Evolutionary conservation across 2,113 vertebrate genomes (phyloP), one percentile per base, ranked within the genome.

Genomic region (Psittacula cyanocephala): DNA sequence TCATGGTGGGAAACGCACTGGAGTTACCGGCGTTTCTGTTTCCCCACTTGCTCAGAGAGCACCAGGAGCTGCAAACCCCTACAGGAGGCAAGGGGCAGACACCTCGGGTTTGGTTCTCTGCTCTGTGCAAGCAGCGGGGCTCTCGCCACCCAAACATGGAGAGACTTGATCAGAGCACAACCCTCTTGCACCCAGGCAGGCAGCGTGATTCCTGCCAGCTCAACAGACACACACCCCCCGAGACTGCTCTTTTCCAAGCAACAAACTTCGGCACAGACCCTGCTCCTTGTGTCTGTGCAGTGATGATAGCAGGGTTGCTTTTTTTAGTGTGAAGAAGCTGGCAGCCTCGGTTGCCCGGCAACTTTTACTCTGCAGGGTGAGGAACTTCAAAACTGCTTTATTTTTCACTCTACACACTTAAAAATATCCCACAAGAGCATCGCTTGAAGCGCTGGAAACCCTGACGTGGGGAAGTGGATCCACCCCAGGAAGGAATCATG

Each of bases 331-430:
- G 62, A 46, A 46, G 81, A 39, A 81, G 43, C 1, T 60, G 68
- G 67, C 78, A 95, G 89, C 62, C 74, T 23, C 33, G 25, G 93
- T 91, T 97, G 80, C 91, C 86, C 47, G 47, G 86, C 88, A 94
- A 94, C 97, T 63, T 43, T 20, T 46, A 80, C 81, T 89, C 95
- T 9, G 27, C 79, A 85, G 80, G 5, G 16, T 35, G 49, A 89
- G 71, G 53, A 85, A 87, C 86, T 95, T 87, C 2, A 76, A 67
- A 78, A 57, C n/a, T 6, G 17, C 49, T 31, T 25, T 37, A 25
- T 65, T 69, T 88, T 72, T 71, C 5, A 62, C 9, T 62, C 60
- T 13, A 11, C 6, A 3, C 47, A 22, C 43, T 68, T 59, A 13
- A 35, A 82, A 68, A 44, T 49, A 47, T 10, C 46, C 68, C 33